Evolutionary conservation across 1,140 invertebrate species (phyloP).

Genomic region (Anastrepha ludens): DNA sequence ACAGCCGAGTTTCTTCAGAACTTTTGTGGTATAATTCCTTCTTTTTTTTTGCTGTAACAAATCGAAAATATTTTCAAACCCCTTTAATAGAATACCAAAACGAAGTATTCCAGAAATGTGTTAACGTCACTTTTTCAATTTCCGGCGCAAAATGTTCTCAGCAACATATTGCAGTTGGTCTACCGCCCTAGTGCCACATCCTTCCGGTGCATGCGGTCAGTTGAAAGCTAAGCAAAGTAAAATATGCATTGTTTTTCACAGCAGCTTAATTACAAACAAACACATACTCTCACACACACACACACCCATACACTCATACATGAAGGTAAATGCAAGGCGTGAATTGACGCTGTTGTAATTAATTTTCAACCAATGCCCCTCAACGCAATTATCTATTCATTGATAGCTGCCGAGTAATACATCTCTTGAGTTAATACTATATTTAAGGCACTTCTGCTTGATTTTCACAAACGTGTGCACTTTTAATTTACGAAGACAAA

Average conservation of each 20-base stretch:
- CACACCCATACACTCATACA: background rate
- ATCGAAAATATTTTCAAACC: too few species aligned
- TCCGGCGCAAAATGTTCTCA: background rate
- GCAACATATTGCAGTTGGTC: background rate
- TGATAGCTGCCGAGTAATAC: background rate
- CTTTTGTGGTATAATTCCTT: too few species aligned
- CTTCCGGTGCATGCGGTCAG: constrained; percentile 49
- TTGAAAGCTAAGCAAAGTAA: constrained; percentile 20
- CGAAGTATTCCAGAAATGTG: too few species aligned
- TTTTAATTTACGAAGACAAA: constrained; percentile 5
- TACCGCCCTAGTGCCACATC: background rate
- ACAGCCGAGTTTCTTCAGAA: too few species aligned
- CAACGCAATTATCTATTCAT: constrained; percentile 22
- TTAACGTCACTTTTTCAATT: background rate
- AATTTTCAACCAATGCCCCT: constrained; percentile 7
- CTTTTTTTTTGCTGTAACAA: too few species aligned
- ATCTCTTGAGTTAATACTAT: constrained; percentile 4
- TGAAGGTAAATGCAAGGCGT: background rate
- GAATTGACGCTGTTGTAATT: constrained; percentile 29
- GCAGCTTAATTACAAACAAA: background rate
- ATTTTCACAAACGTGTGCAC: constrained; percentile 2
- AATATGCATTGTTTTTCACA: constrained; percentile 16
- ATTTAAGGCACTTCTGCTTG: background rate
- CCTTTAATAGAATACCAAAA: too few species aligned
- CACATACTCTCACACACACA: background rate